These are phyloP conservation scores for Malthinus flaveolus DNA, from an alignment of 2,888 invertebrate species.

Conservation along the genomic window DNA sequence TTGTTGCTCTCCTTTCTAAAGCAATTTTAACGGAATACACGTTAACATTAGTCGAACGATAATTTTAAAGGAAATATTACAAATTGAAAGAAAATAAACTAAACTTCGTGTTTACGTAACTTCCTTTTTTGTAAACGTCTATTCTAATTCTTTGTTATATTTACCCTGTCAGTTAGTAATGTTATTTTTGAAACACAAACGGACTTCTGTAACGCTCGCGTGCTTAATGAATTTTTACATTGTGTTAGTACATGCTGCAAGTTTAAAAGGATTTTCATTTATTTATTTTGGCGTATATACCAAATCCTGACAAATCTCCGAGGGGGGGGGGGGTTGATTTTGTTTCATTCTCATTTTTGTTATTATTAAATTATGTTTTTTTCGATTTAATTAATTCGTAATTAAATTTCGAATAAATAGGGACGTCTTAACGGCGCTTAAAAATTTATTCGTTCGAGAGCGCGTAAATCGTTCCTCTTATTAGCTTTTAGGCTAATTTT, in stretches of 20 bases:
- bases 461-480: not conserved
- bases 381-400: not conserved
- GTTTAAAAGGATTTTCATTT: slow-evolving; percentile 18
- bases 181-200: slow-evolving; percentile 22
- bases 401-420: too few species aligned
- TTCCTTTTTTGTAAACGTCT: slow-evolving; percentile 4
- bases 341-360: too few species aligned
- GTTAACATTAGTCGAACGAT: not conserved
- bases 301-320: not conserved
- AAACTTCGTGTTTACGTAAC: not conserved
- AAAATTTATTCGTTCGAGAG: not conserved
- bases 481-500: slow-evolving; percentile 1
- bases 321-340: too few species aligned
- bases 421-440: not conserved
- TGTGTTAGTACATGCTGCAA: too few species aligned
- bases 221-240: slow-evolving; percentile 7
- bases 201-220: slow-evolving; percentile 8
- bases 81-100: not conserved
- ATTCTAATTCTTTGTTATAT: slow-evolving; percentile 16
- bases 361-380: too few species aligned
- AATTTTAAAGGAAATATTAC: not conserved
- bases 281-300: slow-evolving; percentile 11
- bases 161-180: slow-evolving; percentile 19
- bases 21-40: not conserved
- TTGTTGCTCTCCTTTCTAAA: not conserved